A percentile compares a stretch with the other conserved stretches of the same genome.
Evolutionary conservation across 1,140 invertebrate genomes (phyloP).

Genomic region (Chlorops oryzae): DNA sequence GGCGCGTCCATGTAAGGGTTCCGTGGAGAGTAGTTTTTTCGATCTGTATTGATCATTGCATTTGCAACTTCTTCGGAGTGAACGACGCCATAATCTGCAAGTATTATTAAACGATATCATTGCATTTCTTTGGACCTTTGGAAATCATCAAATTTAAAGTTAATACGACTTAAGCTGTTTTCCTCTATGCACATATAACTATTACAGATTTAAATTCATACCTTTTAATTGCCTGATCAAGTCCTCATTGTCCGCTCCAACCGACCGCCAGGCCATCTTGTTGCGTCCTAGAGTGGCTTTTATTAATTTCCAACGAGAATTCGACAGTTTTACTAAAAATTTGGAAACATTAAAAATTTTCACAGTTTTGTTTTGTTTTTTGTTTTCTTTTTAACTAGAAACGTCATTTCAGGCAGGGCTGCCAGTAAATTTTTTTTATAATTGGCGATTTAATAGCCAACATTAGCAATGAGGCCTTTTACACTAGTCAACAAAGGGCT

Average conservation of each 20-base stretch:
- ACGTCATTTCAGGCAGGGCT: too few species aligned
- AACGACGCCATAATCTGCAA: constrained; percentile 79
- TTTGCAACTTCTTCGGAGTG: constrained; percentile 69
- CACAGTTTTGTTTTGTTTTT: too few species aligned
- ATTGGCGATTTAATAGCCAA: too few species aligned
- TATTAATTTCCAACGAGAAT: not conserved
- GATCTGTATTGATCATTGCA: constrained; percentile 80
- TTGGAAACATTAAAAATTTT: too few species aligned
- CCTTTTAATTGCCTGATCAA: constrained; percentile 75
- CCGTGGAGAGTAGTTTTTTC: constrained; percentile 60
- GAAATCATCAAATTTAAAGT: constrained; percentile 1
- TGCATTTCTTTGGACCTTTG: constrained; percentile 5
- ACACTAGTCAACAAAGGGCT: too few species aligned
- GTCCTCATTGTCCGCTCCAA: constrained; percentile 77
- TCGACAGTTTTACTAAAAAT: too few species aligned
- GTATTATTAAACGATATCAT: constrained; percentile 13
- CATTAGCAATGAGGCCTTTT: too few species aligned
- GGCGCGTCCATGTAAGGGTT: constrained; percentile 83
- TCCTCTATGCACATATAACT: not conserved
- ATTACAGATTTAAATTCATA: constrained; percentile 45
- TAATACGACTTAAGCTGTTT: not conserved
- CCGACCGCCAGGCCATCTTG: constrained; percentile 70
- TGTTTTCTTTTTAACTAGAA: too few species aligned
- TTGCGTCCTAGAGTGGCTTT: too few species aligned
- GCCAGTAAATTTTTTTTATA: too few species aligned